Conservation (phyloP, 2,113 vertebrate species). For the Eptesicus fuscus region DNA sequence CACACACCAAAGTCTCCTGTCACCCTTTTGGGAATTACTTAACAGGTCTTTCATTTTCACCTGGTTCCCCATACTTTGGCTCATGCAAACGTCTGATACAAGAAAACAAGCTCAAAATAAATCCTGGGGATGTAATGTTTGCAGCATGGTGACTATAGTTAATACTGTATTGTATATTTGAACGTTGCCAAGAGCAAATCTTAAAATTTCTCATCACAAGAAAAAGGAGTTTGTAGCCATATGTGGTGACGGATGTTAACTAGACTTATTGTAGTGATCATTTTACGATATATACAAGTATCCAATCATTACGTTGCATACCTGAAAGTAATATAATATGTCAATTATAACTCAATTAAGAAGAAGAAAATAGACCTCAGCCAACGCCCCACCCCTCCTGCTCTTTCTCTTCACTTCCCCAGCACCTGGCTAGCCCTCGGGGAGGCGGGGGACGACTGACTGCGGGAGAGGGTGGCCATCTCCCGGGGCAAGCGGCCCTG, state of each 20-base stretch:
- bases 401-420: background rate
- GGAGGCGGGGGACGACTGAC: background rate
- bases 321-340: background rate
- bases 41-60: background rate
- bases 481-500: background rate
- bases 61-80: too few relatives aligned
- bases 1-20: background rate
- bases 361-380: background rate
- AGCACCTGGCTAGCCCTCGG: background rate
- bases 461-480: background rate
- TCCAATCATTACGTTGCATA: background rate
- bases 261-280: background rate
- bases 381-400: background rate
- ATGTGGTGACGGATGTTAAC: background rate
- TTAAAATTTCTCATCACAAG: background rate
- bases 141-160: background rate
- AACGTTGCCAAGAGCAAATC: background rate
- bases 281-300: background rate
- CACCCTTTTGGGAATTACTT: background rate
- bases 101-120: background rate
- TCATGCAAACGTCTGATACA: background rate
- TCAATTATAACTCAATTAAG: background rate
- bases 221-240: background rate
- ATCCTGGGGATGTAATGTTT: background rate
- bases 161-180: background rate